Base-by-base conservation (phyloP, 2,888 invertebrate species). In the Drosophila meridionalis region DNA sequence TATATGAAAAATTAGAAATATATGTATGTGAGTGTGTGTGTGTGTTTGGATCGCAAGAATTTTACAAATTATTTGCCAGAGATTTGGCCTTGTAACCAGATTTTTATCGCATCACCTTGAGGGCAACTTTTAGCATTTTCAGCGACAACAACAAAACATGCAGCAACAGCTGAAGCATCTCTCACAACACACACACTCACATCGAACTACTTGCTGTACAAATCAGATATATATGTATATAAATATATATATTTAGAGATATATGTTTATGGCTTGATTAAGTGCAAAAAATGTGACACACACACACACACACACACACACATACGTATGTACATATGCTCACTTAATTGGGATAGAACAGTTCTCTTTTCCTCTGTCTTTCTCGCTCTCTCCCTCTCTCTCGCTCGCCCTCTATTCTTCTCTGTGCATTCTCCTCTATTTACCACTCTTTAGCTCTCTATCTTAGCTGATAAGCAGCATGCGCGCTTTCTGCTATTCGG, bases 71-170 rank as follows among this genome's bases (percentile, higher is more conserved):
- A 57, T 69, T 68, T 69, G 55, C 62, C 65, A 52, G 14, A 62
- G 48, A 53, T 47, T 71, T 68, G 59, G 34, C 58, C 48, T 65
- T 70, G 69, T 73, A 60, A 76, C 61, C 66, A 66, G 69, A 80
- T 78, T 80, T 80, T 72, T 69, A 72, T 75, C 69, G 55, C 62
- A 53, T 80, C 78, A 81, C 78, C 81, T 80, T 81, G 81, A 67
- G 53, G 61, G 28, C 64, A 75, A 50, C 65, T 66, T 74, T 72
- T 80, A 67, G 59, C 75, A 68, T 75, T 64, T 68, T 69, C 60
- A 50, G 62, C 60, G 38, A 58, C 56, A 65, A 55, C 60, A 69
- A 64, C 34, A 55, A 56, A 56, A 75, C 61, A 73, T 64, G 62
- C 58, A 57, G 30, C 65, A 78, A 76, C 78, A 77, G 74, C 75